Evolutionary conservation across 1,140 invertebrate genomes (phyloP).

Genomic region (Nilaparvata lugens): DNA sequence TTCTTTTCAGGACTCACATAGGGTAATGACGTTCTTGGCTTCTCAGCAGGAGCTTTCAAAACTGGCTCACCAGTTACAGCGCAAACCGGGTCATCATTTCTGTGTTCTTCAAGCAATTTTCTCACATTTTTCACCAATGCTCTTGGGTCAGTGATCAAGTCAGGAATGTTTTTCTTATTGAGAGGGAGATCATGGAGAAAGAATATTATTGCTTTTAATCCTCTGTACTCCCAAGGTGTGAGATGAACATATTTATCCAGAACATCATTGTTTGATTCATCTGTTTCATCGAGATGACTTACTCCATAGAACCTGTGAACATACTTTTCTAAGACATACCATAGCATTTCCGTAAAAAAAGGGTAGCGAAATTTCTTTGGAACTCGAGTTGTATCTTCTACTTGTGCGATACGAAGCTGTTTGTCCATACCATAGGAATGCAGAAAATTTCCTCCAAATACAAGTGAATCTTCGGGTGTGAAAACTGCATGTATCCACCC

Average conservation of each 20-base stretch:
- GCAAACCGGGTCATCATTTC: conserved; percentile 68
- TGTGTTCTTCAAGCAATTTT: conserved; percentile 74
- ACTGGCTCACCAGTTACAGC: conserved; percentile 59
- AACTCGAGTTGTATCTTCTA: conserved; percentile 88
- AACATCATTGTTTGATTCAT: conserved; percentile 44
- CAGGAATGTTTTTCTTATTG: conserved; percentile 84
- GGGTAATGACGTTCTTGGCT: too few relatives aligned
- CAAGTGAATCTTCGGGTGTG: conserved; percentile 87
- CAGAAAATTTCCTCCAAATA: conserved; percentile 96
- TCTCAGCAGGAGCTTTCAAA: too few relatives aligned
- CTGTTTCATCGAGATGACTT: conserved; percentile 56
- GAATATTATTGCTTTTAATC: conserved; percentile 77
- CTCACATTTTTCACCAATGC: conserved; percentile 79
- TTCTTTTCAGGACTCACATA: too few relatives aligned
- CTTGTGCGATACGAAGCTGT: conserved; percentile 76
- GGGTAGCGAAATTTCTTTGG: conserved; percentile 95
- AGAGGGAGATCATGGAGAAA: conserved; percentile 80
- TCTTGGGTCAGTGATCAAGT: conserved; percentile 79
- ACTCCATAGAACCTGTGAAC: conserved; percentile 80
- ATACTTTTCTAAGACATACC: conserved; percentile 93
- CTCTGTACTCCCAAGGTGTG: conserved; percentile 59
- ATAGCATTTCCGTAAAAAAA: conserved; percentile 93
- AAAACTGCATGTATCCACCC: conserved; percentile 98
- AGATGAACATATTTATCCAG: conserved; percentile 13
- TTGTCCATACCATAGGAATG: conserved; percentile 85